phyloP scores from a whole-genome alignment of 2,113 vertebrate genomes.

The Chroicocephalus ridibundus region DNA sequence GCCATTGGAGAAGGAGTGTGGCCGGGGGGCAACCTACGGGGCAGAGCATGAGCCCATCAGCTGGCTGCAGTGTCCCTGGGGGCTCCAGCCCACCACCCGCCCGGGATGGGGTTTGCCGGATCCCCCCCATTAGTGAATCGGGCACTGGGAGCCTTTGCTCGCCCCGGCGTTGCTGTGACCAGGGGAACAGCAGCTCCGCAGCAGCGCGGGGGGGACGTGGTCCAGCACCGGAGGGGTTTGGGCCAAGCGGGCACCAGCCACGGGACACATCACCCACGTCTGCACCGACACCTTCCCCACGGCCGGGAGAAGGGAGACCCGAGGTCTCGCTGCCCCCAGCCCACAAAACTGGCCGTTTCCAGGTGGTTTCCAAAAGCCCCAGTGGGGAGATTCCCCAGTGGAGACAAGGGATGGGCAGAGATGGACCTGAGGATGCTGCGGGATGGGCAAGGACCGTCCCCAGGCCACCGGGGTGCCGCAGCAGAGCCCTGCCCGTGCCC shows the following conservation, averaged over 20 bases:
- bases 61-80: accelerated
- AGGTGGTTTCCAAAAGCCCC: background rate
- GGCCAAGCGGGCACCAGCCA: accelerated
- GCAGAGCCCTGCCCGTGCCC: background rate
- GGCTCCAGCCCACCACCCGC: accelerated
- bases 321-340: background rate
- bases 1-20: constrained; percentile 75
- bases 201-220: accelerated
- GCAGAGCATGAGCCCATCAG: background rate
- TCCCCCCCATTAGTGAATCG: accelerated
- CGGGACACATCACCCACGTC: accelerated
- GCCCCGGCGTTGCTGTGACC: accelerated
- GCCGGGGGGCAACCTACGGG: constrained; percentile 69
- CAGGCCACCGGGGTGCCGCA: accelerated
- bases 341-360: background rate
- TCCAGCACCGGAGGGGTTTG: too few species aligned
- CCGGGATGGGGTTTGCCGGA: accelerated
- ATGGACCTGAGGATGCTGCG: accelerated
- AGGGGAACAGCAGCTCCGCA: background rate
- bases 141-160: background rate
- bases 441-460: background rate
- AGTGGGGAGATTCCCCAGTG: accelerated
- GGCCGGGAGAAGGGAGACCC: background rate
- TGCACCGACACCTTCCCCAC: background rate
- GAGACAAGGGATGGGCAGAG: background rate